Conservation (phyloP, 2,888 invertebrate genomes). For the Lasioglossum oenotherae region DNA sequence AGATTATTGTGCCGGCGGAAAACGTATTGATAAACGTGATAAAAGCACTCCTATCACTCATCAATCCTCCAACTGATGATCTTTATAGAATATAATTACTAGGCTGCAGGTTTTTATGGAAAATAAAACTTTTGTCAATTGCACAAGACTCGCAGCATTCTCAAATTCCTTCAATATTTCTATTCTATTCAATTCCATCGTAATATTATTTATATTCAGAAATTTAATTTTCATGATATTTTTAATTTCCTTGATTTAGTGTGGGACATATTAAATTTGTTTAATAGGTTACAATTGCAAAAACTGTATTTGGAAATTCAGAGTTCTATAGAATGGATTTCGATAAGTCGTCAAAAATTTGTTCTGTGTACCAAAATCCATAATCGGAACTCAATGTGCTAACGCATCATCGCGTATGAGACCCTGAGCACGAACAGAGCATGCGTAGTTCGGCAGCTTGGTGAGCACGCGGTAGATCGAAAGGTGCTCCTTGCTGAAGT, state of each 20-base stretch:
- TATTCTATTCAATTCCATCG: too few species aligned
- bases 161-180: too few species aligned
- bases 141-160: too few species aligned
- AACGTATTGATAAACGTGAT: conserved; percentile 8
- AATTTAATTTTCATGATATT: background rate
- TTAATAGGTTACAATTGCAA: background rate
- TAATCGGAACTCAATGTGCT: conserved; percentile 48
- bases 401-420: conserved; percentile 39
- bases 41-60: background rate
- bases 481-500: conserved; percentile 33
- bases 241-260: background rate
- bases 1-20: background rate
- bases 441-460: conserved; percentile 31
- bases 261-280: background rate
- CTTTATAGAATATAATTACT: background rate
- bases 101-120: background rate
- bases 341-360: background rate
- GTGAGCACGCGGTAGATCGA: conserved; percentile 46
- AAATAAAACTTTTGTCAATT: background rate
- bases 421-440: conserved; percentile 34
- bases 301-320: background rate
- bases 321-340: background rate
- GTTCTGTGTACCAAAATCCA: conserved; percentile 12
- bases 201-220: background rate
- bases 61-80: background rate